These are phyloP conservation scores for Sebastolobus alascanus DNA, from an alignment of 2,797 vertebrate genomes.

Conservation along the genomic window DNA sequence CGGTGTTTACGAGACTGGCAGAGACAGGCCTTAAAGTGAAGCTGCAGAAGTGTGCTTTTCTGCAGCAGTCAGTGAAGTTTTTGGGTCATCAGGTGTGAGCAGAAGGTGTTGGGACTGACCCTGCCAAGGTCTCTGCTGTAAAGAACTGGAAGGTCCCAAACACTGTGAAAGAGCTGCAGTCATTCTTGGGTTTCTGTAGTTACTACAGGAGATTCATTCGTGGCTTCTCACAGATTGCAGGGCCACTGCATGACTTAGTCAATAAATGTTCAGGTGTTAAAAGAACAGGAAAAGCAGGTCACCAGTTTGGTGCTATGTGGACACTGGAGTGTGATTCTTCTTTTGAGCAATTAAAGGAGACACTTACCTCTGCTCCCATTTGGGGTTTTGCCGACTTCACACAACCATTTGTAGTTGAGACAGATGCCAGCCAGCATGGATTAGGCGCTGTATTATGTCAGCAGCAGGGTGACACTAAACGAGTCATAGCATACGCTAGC, in stretches of 20 bases:
- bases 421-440: slow-evolving; percentile 10
- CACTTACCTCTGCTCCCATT: background rate
- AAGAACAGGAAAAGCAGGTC: background rate
- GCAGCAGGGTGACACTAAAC: slow-evolving; percentile 2
- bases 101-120: background rate
- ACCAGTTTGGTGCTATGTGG: background rate
- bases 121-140: background rate
- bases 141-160: slow-evolving; percentile 7
- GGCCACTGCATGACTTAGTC: slow-evolving; percentile 12
- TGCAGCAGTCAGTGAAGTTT: background rate
- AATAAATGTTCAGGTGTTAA: background rate
- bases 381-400: slow-evolving; percentile 24
- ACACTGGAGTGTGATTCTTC: background rate
- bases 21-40: too few relatives aligned
- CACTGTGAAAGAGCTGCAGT: slow-evolving; percentile 9
- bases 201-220: background rate
- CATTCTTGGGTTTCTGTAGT: background rate
- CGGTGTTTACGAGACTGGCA: too few relatives aligned
- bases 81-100: slow-evolving; percentile 2
- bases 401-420: slow-evolving; percentile 13
- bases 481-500: background rate
- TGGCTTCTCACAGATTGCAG: slow-evolving; percentile 13
- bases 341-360: slow-evolving; percentile 7
- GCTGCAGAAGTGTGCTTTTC: too few relatives aligned
- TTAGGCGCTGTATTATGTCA: background rate